Base-by-base conservation (phyloP, 2,113 vertebrate genomes). In the Microcebus murinus region DNA sequence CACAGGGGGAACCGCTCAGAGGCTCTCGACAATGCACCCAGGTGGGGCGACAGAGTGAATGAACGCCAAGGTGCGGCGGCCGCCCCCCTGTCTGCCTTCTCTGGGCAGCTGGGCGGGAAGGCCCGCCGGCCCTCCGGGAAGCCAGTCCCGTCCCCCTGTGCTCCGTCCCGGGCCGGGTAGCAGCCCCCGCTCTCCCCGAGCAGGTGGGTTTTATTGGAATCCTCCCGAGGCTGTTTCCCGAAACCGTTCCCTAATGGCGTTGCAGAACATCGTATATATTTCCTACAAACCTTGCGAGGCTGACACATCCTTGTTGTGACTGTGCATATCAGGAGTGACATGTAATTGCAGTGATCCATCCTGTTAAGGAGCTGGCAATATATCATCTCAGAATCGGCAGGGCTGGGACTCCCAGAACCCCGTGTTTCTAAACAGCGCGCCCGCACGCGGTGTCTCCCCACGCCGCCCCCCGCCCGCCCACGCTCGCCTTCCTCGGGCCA, bases 231-330 rank as follows among this genome's bases (percentile, higher is more conserved):
- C 94, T 97, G 83, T 95, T 96, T 96, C 81, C 97, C 31, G 90
- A 95, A 97, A 94, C 81, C 20, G 29, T 93, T 87, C 93, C 87
- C 94, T 82, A 84, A 87, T 7, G 2, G 94, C 86, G 15, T 73
- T 81, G 91, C 3, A 0, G 94, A 95, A 79, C 96, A 97, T 92
- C 96, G 45, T 96, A 95, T 92, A 90, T 98, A 92, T 98, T 98
- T 98, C 94, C 98, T 96, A 91, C 97, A 97, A 98, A 92, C 97
- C 97, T 98, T 96, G 97, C 84, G 70, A 97, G 73, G 87, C 96
- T 98, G 98, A 98, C 98, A 98, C 96, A 97, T 97, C 96, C 97
- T 98, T 98, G 97, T 97, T 98, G 97, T 97, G 94, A 96, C 98
- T 98, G 97, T 96, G 97, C 97, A 97, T 98, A 98, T 98, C 98